Conservation (phyloP, 53 echinoderm and acorn worm species). For the Paelopatides confundens region DNA sequence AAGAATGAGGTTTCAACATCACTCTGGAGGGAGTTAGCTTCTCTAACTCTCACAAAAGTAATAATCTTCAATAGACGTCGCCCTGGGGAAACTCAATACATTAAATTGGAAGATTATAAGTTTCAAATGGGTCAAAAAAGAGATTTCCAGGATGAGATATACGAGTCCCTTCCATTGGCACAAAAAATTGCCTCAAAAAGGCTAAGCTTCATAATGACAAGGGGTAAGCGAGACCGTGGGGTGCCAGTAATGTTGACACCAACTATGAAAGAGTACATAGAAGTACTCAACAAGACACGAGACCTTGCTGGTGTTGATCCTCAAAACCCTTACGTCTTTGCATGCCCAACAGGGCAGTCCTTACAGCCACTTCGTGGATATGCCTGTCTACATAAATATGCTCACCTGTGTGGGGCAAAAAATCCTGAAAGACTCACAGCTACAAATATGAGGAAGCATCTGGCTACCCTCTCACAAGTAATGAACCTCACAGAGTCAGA, state of each 20-base stretch:
- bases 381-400: slow-evolving; percentile 17
- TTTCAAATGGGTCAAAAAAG: slow-evolving; percentile 30
- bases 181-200: slow-evolving; percentile 25
- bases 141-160: slow-evolving; percentile 38
- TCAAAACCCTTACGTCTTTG: slow-evolving; percentile 53
- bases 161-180: slow-evolving; percentile 2
- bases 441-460: slow-evolving; percentile 69
- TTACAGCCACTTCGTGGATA: slow-evolving; percentile 17
- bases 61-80: slow-evolving; percentile 42
- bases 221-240: slow-evolving; percentile 27
- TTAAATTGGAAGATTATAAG: slow-evolving; percentile 15
- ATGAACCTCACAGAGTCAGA: slow-evolving; percentile 49
- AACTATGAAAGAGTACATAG: slow-evolving; percentile 28
- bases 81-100: slow-evolving; percentile 36
- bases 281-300: slow-evolving; percentile 37
- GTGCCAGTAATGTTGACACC: slow-evolving; percentile 32
- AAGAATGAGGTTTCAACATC: background rate
- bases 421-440: slow-evolving; percentile 61
- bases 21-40: slow-evolving; percentile 28
- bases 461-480: slow-evolving; percentile 61
- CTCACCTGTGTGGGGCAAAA: slow-evolving; percentile 26
- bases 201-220: slow-evolving; percentile 18
- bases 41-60: slow-evolving; percentile 31
- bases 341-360: slow-evolving; percentile 20
- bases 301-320: slow-evolving; percentile 29